Percentiles rank a stretch among this genome's conserved stretches.
Evolutionary conservation across 2,888 invertebrate species (phyloP).

Genomic region (Crocallis elinguaria): DNA sequence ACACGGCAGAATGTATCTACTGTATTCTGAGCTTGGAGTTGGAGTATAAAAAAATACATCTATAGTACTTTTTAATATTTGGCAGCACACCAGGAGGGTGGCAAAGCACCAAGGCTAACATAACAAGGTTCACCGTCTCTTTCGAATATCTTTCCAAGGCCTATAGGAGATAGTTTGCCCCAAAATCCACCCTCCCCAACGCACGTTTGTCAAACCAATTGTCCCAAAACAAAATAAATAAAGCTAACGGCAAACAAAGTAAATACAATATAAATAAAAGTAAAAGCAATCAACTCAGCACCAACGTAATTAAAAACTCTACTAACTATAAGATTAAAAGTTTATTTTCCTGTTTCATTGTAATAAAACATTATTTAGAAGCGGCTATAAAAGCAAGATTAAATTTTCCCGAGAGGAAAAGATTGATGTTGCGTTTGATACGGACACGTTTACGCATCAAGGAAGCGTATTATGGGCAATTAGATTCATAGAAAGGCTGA

Average conservation of each 20-base stretch:
- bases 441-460: conserved; percentile 10
- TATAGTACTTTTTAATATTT: too few species aligned
- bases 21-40: background rate
- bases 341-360: conserved; percentile 19
- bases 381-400: conserved; percentile 19
- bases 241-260: conserved; percentile 7
- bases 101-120: too few species aligned
- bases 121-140: too few species aligned
- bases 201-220: conserved; percentile 16
- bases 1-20: conserved; percentile 18
- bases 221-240: conserved; percentile 16
- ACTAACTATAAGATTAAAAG: conserved; percentile 18
- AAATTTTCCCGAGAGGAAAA: conserved; percentile 17
- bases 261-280: conserved; percentile 21
- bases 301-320: conserved; percentile 19
- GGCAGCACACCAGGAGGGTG: too few species aligned
- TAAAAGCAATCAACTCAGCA: conserved; percentile 20
- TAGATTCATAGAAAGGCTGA: conserved; percentile 11
- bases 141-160: too few species aligned
- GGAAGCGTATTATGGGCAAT: conserved; percentile 13
- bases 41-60: background rate
- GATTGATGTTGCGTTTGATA: conserved; percentile 13
- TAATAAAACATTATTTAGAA: conserved; percentile 22
- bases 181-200: conserved; percentile 7
- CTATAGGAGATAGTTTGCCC: too few species aligned